A percentile compares a stretch with the other conserved stretches of the same genome.
Conservation (phyloP, 2,888 invertebrate genomes). For the Clepsis dumicolana region DNA sequence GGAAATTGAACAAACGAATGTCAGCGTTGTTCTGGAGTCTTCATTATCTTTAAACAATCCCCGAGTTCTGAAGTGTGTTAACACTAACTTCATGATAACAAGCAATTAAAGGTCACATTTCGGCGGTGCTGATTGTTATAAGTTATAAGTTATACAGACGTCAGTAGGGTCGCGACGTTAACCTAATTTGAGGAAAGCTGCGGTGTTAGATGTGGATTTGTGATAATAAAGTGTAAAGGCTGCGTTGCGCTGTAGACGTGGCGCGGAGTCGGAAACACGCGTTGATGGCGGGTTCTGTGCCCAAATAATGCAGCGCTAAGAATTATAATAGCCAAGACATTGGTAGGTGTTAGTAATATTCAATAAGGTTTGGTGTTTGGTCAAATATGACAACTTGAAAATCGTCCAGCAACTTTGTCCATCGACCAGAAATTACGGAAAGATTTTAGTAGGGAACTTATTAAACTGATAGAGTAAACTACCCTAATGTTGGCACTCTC, state of each 20-base stretch:
- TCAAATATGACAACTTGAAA: too few relatives aligned
- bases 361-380: too few relatives aligned
- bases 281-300: too few relatives aligned
- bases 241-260: neutral
- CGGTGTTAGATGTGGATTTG: conserved; percentile 4
- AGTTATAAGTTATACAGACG: conserved; percentile 16
- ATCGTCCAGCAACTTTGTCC: too few relatives aligned
- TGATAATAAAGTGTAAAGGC: neutral
- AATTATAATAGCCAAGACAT: too few relatives aligned
- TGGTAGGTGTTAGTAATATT: too few relatives aligned
- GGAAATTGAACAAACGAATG: conserved; percentile 3
- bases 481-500: too few relatives aligned
- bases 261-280: too few relatives aligned
- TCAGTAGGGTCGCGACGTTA: neutral
- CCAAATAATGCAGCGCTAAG: too few relatives aligned
- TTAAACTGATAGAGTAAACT: too few relatives aligned
- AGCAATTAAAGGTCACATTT: conserved; percentile 28
- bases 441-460: too few relatives aligned
- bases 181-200: conserved; percentile 3
- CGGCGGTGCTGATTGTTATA: conserved; percentile 13
- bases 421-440: too few relatives aligned
- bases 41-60: conserved; percentile 3
- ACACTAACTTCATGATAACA: conserved; percentile 16
- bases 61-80: conserved; percentile 5
- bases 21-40: conserved; percentile 6